Conservation (phyloP, 2,113 vertebrate genomes). For the Daboia siamensis region DNA sequence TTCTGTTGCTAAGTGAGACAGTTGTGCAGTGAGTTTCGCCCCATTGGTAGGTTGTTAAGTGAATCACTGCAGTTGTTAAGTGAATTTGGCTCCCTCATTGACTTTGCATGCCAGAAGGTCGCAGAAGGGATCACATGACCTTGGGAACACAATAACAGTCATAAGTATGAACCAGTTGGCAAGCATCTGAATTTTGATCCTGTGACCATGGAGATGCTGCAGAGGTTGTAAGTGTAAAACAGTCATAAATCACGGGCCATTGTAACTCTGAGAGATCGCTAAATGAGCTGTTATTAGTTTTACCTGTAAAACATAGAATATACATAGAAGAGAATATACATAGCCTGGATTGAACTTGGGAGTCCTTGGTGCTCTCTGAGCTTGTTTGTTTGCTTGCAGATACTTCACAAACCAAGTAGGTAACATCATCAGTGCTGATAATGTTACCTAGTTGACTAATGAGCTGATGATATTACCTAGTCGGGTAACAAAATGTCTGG, state of each 20-base stretch:
- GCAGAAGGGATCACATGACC: background rate
- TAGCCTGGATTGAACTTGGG: background rate
- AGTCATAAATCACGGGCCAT: background rate
- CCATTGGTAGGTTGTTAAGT: background rate
- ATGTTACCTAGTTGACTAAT: background rate
- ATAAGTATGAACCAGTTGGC: background rate
- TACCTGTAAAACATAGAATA: no score
- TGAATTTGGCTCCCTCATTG: background rate
- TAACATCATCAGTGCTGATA: background rate
- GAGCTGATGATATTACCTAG: background rate
- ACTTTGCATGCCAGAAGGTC: background rate
- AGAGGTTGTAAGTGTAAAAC: background rate
- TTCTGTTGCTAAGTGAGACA: background rate
- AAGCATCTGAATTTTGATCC: background rate
- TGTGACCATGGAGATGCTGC: background rate
- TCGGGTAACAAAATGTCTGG: background rate
- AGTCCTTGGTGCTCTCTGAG: background rate
- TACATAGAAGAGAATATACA: background rate
- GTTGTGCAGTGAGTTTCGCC: background rate
- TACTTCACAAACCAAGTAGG: background rate
- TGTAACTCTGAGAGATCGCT: background rate
- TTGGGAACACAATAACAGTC: background rate
- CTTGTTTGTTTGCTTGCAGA: background rate
- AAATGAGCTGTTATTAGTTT: background rate
- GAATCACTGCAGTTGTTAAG: background rate